Percentiles rank a stretch among this genome's conserved stretches.
These are phyloP conservation scores for Drosophila albomicans DNA, from an alignment of 1,140 invertebrate genomes.

Conservation along the genomic window DNA sequence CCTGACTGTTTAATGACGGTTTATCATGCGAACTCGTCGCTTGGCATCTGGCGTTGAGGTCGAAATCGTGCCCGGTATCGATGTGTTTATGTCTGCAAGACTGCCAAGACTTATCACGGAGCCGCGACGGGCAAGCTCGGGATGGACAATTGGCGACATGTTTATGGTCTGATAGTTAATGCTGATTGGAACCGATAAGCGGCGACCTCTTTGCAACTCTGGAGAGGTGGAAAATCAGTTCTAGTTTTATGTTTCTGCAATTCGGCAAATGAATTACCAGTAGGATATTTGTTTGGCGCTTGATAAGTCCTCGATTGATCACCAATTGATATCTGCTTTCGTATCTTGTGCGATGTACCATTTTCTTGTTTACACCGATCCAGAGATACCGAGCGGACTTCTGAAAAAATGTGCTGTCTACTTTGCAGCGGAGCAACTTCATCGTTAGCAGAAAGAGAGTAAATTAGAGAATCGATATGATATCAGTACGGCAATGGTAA, in stretches of 20 bases:
- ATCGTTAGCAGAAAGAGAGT: conserved; percentile 15
- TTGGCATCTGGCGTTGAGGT: conserved; percentile 45
- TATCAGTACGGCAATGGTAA: conserved; percentile 7
- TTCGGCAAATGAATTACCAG: neutral
- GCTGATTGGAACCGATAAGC: conserved; percentile 65
- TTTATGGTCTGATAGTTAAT: conserved; percentile 69
- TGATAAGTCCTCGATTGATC: conserved; percentile 16
- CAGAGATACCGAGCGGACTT: conserved; percentile 68
- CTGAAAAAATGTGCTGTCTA: conserved; percentile 57
- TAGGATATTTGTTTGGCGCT: neutral
- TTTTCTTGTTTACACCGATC: conserved; percentile 62
- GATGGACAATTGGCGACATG: conserved; percentile 29
- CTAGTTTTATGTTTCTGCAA: neutral
- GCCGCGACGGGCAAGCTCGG: conserved; percentile 52
- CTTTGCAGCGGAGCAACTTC: conserved; percentile 48
- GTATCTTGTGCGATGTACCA: conserved; percentile 13
- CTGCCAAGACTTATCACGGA: conserved; percentile 58
- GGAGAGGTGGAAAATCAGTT: neutral
- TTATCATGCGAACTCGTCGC: conserved; percentile 81
- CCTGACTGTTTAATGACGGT: conserved; percentile 62
- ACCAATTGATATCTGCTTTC: conserved; percentile 30
- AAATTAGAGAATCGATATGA: conserved; percentile 3
- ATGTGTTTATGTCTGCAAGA: conserved; percentile 26
- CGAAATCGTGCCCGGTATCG: neutral
- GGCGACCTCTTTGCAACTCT: conserved; percentile 51